phyloP scores from a whole-genome alignment of 1,140 invertebrate genomes.

The Polypedilum pembai region DNA sequence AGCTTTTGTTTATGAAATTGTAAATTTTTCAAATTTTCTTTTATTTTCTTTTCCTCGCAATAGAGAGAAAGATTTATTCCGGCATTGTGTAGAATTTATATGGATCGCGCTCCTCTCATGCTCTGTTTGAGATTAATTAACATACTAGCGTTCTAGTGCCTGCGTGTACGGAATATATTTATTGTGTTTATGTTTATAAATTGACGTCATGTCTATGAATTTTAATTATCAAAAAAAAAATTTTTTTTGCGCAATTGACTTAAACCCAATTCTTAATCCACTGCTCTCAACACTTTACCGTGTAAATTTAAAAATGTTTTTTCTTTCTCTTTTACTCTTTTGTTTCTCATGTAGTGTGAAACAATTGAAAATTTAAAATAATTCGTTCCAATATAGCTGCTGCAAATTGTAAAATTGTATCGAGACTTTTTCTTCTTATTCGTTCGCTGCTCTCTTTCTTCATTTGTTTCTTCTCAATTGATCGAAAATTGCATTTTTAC shows the following conservation, averaged over 20 bases:
- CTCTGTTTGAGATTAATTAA: constrained; percentile 18
- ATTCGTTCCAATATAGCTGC: constrained; percentile 16
- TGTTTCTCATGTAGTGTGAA: not conserved
- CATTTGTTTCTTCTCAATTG: not conserved
- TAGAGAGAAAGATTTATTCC: not conserved
- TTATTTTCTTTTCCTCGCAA: not conserved
- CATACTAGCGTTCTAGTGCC: not conserved
- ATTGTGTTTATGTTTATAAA: constrained; percentile 7
- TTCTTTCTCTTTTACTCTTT: not conserved
- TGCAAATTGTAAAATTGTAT: not conserved
- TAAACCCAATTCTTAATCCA: too few species aligned
- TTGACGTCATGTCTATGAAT: not conserved
- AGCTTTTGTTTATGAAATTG: constrained; percentile 17
- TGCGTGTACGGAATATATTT: not conserved
- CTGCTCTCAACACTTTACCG: too few species aligned
- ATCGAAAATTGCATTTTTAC: constrained; percentile 18
- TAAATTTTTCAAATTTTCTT: constrained; percentile 13
- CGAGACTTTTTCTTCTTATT: not conserved
- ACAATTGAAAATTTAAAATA: constrained; percentile 14
- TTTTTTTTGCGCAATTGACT: too few species aligned
- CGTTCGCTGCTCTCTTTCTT: not conserved
- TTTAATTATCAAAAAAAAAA: too few species aligned
- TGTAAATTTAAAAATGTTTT: too few species aligned
- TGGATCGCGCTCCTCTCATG: not conserved
- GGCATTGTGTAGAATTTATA: constrained; percentile 17